Percentiles rank a stretch among this genome's conserved stretches.
phyloP scores from a whole-genome alignment of 2,888 invertebrate genomes.

The Corythucha ciliata region DNA sequence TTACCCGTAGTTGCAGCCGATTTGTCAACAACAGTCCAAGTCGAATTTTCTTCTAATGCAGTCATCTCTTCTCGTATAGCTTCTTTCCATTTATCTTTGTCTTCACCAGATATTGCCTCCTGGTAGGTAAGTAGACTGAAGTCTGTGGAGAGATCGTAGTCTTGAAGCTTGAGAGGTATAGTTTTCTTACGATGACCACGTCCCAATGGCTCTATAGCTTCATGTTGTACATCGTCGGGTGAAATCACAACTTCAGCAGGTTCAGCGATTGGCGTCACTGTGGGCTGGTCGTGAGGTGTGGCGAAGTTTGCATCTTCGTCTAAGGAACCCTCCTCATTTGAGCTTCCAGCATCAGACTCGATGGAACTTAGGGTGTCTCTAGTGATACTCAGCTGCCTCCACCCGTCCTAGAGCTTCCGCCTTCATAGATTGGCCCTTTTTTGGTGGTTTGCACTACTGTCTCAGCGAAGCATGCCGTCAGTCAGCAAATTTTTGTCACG shows the following conservation, averaged over 20 bases:
- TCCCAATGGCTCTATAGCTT: too few relatives aligned
- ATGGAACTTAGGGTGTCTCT: too few relatives aligned
- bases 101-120: conserved; percentile 2
- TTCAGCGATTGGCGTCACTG: too few relatives aligned
- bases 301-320: too few relatives aligned
- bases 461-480: neutral
- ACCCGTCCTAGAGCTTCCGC: neutral
- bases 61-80: conserved; percentile 14
- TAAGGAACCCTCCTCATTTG: too few relatives aligned
- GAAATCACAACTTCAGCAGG: too few relatives aligned
- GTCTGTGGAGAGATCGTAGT: conserved; percentile 3
- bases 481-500: neutral
- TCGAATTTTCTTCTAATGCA: conserved; percentile 5
- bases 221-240: too few relatives aligned
- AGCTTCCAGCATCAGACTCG: too few relatives aligned
- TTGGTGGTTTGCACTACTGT: neutral
- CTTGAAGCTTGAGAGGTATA: neutral
- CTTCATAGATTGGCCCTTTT: conserved; percentile 9
- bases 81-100: conserved; percentile 8
- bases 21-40: conserved; percentile 5
- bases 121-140: conserved; percentile 5
- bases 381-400: conserved; percentile 7
- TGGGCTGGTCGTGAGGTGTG: too few relatives aligned
- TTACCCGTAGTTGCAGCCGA: neutral
- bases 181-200: neutral